phyloP scores from a whole-genome alignment of 2,797 vertebrate species.

The Ctenosaura bakeri region DNA sequence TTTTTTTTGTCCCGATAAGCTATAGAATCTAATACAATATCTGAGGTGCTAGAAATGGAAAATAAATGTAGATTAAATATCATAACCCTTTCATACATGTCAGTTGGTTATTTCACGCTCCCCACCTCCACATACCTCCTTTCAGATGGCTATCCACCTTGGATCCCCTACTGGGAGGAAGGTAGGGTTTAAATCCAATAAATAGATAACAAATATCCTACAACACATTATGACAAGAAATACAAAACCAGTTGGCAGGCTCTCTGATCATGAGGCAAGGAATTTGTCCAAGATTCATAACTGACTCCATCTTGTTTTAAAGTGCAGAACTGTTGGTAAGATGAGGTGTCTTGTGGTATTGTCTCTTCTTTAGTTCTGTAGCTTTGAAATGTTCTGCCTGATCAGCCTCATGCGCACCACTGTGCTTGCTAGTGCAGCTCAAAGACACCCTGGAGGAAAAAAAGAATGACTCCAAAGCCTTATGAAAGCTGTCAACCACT shows the following conservation, averaged over 20 bases:
- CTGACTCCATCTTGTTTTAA: slow-evolving; percentile 5
- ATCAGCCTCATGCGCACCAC: slow-evolving; percentile 14
- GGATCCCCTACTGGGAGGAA: too few species aligned
- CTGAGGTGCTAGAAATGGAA: background rate
- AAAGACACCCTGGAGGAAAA: slow-evolving; percentile 13
- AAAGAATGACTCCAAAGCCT: slow-evolving; percentile 15
- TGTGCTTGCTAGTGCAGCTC: slow-evolving; percentile 20
- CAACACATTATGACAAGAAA: background rate
- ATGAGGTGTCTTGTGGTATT: background rate
- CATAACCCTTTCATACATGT: background rate
- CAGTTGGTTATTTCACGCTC: background rate
- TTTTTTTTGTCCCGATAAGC: background rate
- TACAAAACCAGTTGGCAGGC: background rate
- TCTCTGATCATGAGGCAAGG: background rate
- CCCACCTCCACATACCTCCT: background rate
- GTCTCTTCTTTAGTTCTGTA: background rate
- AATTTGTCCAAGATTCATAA: background rate
- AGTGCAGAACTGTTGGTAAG: slow-evolving; percentile 15
- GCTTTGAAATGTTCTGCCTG: background rate
- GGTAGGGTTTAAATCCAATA: too few species aligned
- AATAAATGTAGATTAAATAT: background rate
- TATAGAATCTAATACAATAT: background rate
- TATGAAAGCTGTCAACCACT: slow-evolving; percentile 6
- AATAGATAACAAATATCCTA: background rate
- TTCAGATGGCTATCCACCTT: background rate